Evolutionary conservation across 2,888 invertebrate species (phyloP).

Genomic region (Stomorhina lunata): DNA sequence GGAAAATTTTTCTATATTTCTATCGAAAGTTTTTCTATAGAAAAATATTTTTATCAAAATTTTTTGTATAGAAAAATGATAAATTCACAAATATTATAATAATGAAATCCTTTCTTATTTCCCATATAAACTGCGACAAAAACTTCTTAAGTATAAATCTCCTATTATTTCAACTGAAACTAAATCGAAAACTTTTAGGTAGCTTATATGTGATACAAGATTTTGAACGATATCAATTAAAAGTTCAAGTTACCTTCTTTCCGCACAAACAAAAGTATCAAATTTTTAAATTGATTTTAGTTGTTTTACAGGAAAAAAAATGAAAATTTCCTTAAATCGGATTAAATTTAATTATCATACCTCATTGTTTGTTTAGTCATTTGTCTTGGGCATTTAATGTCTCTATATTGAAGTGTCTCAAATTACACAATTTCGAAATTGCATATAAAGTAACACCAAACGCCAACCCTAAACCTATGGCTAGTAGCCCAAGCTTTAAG

Average conservation of each 20-base stretch:
- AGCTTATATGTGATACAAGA: not conserved
- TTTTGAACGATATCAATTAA: slow-evolving; percentile 33
- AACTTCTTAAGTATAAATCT: too few relatives aligned
- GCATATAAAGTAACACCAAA: slow-evolving; percentile 18
- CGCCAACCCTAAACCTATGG: not conserved
- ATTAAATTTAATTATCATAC: slow-evolving; percentile 59
- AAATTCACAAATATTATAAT: too few relatives aligned
- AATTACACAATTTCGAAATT: slow-evolving; percentile 45
- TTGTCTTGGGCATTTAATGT: slow-evolving; percentile 56
- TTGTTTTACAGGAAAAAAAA: not conserved
- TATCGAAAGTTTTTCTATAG: too few relatives aligned
- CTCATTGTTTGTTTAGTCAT: slow-evolving; percentile 41
- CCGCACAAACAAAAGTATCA: slow-evolving; percentile 33
- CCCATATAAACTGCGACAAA: too few relatives aligned
- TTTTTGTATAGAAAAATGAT: too few relatives aligned
- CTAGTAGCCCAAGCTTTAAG: not conserved
- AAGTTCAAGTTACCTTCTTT: not conserved
- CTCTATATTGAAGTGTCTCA: slow-evolving; percentile 46
- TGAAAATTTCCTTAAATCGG: slow-evolving; percentile 16
- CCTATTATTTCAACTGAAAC: too few relatives aligned
- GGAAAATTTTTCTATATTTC: too few relatives aligned
- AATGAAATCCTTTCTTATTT: too few relatives aligned
- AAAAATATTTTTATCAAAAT: too few relatives aligned
- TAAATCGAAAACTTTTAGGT: not conserved
- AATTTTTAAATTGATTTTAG: slow-evolving; percentile 45